A percentile compares a stretch with the other conserved stretches of the same genome.
These are phyloP conservation scores for Labroides dimidiatus DNA, from an alignment of 2,797 vertebrate species.

Conservation along the genomic window DNA sequence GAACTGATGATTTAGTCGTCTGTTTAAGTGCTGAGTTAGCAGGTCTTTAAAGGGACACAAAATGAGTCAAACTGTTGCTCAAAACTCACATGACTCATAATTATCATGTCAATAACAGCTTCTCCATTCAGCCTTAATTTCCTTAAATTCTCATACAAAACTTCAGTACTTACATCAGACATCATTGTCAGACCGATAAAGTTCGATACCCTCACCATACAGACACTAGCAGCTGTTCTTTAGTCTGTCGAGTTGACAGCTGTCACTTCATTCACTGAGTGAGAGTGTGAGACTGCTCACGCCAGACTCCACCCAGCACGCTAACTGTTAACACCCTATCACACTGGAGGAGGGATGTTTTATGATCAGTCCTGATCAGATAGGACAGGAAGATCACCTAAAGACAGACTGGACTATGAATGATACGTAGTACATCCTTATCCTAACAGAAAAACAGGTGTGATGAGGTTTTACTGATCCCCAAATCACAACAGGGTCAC, in stretches of 20 bases:
- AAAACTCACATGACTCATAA: no score
- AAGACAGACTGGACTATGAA: background rate
- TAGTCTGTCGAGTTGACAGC: background rate
- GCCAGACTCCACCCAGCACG: slow-evolving; percentile 57
- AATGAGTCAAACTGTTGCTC: no score
- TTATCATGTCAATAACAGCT: no score
- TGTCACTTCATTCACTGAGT: slow-evolving; percentile 20
- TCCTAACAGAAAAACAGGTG: no score
- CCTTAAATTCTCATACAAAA: background rate
- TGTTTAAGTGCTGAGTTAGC: no score
- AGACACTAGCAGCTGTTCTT: slow-evolving; percentile 4
- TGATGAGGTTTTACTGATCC: background rate
- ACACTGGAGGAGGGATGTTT: slow-evolving; percentile 31
- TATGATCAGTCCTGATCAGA: slow-evolving; percentile 34
- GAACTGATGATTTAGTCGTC: no score
- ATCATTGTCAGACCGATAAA: slow-evolving; percentile 50
- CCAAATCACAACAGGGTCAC: background rate
- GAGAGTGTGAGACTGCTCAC: slow-evolving; percentile 34
- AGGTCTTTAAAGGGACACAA: no score
- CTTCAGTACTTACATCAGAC: slow-evolving; percentile 63
- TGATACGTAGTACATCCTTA: background rate
- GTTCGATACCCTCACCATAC: slow-evolving; percentile 11
- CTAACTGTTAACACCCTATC: slow-evolving; percentile 12
- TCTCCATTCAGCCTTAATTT: no score
- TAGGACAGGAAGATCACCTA: slow-evolving; percentile 13